Evolutionary conservation across 2,888 invertebrate genomes (phyloP), one percentile per base, ranked within the genome.

Genomic region (Phalera bucephala): DNA sequence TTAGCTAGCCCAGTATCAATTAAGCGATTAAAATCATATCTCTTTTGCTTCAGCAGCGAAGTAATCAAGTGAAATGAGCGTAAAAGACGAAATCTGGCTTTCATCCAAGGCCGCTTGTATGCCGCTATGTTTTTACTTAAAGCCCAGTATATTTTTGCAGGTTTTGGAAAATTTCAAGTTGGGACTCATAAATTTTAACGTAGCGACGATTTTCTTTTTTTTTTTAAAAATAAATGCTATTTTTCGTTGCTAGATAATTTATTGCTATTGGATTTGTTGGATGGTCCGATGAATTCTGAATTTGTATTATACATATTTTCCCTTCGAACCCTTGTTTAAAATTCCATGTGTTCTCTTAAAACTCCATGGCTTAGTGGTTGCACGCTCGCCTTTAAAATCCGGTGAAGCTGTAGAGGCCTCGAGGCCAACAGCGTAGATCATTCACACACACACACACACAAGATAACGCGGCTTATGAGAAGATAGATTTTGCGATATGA

Each of bases 11-110:
- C 53, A 59, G 48, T 64, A 66, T 70, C 62, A 67, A 70, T 71
- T 63, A 69, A 46, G 46, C 55, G 48, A 68, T 67, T 69, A 68
- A 70, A 69, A 62, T 65, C 65, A 69, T 71, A 70, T 72, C 69
- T 72, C 64, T 64, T 65, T 70, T 64, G 72, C 64, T 63, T 66
- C 63, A 69, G 70, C 56, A 64, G 57, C 64, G 51, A 46, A 66
- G 72, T 69, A 72, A 71, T 71, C 72, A 72, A 69, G 65, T 56
- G 60, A 65, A 69, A 69, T 64, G 65, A 58, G 62, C 59, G 59
- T 61, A 53, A 59, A 64, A 62, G 65, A 54, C 55, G 41, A 41
- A 60, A 62, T 67, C 72, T 72, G 72, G 72, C 62, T 25, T 28
- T 11, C 36, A 37, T 57, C 72, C 72, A 72, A 71, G 57, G 41